Conservation (phyloP, 2,888 invertebrate species). For the Morinoia aosen region DNA sequence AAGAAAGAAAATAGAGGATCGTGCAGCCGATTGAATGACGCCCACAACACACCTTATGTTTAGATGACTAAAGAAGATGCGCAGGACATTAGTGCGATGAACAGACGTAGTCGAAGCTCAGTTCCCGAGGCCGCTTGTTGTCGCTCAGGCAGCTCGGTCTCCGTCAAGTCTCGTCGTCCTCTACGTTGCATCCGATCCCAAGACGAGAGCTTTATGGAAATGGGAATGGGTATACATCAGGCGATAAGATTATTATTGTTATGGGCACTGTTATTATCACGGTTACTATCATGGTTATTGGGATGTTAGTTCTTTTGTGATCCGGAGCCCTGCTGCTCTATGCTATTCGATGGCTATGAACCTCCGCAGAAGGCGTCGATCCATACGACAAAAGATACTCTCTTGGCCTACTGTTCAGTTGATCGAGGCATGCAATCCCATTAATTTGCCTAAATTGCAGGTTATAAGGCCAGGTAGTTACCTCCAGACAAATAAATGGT, state of each 20-base stretch:
- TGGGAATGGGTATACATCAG: conserved; percentile 55
- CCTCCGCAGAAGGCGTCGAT: conserved; percentile 49
- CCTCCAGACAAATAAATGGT: background rate
- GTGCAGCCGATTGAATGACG: background rate
- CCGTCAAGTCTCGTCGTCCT: background rate
- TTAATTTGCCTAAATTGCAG: conserved; percentile 32
- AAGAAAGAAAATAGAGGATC: too few species aligned
- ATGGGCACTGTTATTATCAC: conserved; percentile 56
- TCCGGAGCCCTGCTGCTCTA: conserved; percentile 40
- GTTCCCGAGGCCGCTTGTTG: background rate
- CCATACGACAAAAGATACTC: conserved; percentile 30
- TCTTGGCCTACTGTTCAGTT: conserved; percentile 22
- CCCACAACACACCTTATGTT: background rate
- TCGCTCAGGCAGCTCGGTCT: background rate
- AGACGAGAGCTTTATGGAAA: conserved; percentile 54
- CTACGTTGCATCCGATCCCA: conserved; percentile 32
- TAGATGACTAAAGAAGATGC: background rate
- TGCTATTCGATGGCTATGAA: conserved; percentile 52
- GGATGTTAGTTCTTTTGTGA: conserved; percentile 56
- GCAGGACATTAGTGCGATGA: background rate
- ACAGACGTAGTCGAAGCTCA: background rate
- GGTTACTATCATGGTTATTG: conserved; percentile 57
- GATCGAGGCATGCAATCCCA: background rate
- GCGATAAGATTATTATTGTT: conserved; percentile 58
- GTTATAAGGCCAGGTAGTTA: background rate